Evolutionary conservation across 2,888 invertebrate species (phyloP), one percentile per base, ranked within the genome.

Genomic region (Brenthis ino): DNA sequence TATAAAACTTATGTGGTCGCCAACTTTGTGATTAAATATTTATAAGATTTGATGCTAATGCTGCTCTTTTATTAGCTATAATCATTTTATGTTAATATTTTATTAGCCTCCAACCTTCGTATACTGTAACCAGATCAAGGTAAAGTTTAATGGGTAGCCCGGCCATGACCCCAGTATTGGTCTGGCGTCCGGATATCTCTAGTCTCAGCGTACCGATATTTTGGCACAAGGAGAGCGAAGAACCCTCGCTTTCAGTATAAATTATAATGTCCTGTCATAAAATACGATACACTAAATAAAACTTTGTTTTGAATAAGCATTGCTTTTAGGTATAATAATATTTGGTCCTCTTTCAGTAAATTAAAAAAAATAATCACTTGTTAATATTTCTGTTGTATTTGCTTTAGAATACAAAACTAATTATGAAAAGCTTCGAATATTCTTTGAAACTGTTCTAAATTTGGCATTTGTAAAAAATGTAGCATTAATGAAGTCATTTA

Each of bases 51-150:
- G 20, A 65, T 50, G 57, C 54, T 53, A 65, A 65, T 64, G 54
- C 57, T 64, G 57, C 53, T 63, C 60, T 66, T 68, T 72, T 68
- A 70, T 64, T 64, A 68, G 64, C 48, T 57, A 64, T 70, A 68
- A 70, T 58, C 64, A 70, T 72, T 72, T 68, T 64, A 72, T 70
- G 68, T 66, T 61, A 68, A 68, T 70, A 70, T 66, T 70, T 68
- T 56, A 68, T 57, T 64, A 47, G 65, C 24, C 58, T 66, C 55
- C 66, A 67, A 61, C 74, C 74, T 74, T 71, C 67, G 69, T 56
- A 70, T 64, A 64, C 65, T 67, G 54, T 72, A 74, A 67, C 64
- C 65, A 64, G 72, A 74, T 72, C 75, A 74, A 76, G 76, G 76
- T 72, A 68, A 70, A 69, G 71, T 71, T 74, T 75, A 75, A 72